Conservation (phyloP, 2,113 vertebrate species). For the Dromas ardeola region DNA sequence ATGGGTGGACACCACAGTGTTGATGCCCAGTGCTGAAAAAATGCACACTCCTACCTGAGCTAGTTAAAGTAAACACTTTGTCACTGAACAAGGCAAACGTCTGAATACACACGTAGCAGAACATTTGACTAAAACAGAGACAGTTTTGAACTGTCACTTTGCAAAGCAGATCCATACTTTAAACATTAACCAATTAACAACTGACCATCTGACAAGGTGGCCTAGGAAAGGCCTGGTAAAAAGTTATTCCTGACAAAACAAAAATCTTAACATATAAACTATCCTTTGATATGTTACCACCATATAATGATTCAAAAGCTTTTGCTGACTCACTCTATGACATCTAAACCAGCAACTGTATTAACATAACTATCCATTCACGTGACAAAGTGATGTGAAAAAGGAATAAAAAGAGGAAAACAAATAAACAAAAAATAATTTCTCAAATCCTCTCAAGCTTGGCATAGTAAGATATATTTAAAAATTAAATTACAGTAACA, state of each 20-base stretch:
- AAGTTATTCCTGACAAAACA: background rate
- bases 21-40: background rate
- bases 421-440: background rate
- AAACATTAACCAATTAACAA: background rate
- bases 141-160: background rate
- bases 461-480: background rate
- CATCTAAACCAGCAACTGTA: background rate
- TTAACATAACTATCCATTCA: background rate
- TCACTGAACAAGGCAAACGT: background rate
- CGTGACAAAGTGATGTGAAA: background rate
- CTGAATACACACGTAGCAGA: background rate
- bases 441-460: background rate
- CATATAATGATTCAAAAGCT: background rate
- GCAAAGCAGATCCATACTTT: background rate
- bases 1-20: rapidly evolving
- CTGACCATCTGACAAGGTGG: background rate
- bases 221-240: background rate
- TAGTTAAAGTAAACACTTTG: background rate
- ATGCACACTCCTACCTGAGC: background rate
- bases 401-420: background rate
- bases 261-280: background rate
- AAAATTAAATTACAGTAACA: background rate
- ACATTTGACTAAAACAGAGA: background rate
- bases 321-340: background rate
- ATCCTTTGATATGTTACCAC: background rate